phyloP scores from a whole-genome alignment of 2,888 invertebrate genomes.

The Erebia ligea region DNA sequence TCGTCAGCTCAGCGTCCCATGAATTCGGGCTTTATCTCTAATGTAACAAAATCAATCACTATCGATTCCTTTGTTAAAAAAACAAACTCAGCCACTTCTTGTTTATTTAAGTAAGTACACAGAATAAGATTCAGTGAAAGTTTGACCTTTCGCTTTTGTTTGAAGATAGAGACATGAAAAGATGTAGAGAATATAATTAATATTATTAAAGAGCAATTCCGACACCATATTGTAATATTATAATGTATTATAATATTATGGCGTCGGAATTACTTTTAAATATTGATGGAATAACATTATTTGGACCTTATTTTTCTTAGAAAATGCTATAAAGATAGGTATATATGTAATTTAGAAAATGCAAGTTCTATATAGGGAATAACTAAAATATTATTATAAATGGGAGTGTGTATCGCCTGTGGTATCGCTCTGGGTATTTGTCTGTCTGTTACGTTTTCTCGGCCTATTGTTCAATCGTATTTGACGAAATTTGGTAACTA shows the following conservation, averaged over 20 bases:
- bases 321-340: too few species aligned
- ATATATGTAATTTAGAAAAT: too few species aligned
- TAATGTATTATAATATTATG: background rate
- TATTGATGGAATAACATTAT: background rate
- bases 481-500: too few species aligned
- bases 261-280: background rate
- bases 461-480: too few species aligned
- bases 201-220: slow-evolving; percentile 1
- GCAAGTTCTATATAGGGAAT: too few species aligned
- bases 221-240: background rate
- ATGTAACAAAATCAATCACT: background rate
- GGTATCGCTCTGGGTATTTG: too few species aligned
- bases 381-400: too few species aligned
- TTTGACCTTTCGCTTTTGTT: slow-evolving; percentile 39
- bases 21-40: too few species aligned
- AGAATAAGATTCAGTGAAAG: slow-evolving; percentile 36
- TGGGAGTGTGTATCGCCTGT: too few species aligned
- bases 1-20: too few species aligned
- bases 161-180: slow-evolving; percentile 30
- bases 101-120: slow-evolving; percentile 32
- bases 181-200: slow-evolving; percentile 2
- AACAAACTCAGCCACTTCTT: slow-evolving; percentile 11
- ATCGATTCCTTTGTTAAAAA: background rate
- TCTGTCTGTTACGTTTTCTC: too few species aligned
- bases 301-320: background rate